Base-by-base conservation (phyloP, 92 coral and sea anemone genomes). In the Porites rus region DNA sequence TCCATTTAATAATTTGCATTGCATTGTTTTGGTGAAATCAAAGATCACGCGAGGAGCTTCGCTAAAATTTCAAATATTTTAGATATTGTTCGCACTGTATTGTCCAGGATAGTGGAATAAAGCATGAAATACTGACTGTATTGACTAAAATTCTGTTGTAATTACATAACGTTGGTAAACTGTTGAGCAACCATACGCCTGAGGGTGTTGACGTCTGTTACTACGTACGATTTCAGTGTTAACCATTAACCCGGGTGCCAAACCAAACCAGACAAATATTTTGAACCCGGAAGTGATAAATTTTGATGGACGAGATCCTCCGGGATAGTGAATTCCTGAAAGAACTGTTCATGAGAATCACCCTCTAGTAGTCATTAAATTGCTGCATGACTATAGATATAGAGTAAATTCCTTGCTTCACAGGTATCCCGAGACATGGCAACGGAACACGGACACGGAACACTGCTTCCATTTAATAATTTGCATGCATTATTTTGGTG, bases 41-140 rank as follows among this genome's bases (percentile, higher is more conserved):
- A 61, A 61, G 65, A 61, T 61, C 65, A 61, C 65, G 14, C 65
- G 65, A 61, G 65, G 65, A 61, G 65, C 8, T 61, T 61, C 65
- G 65, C 65, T 4, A 61, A 61, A 61, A 61, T 12, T 61, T 61
- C 65, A 61, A 61, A 18, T 61, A 61, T 61, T 61, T 12, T 61
- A 12, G 65, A 61, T 18, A 61, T 61, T 61, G 13, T 61, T 61
- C 8, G n/a, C 65, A 61, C 65, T 61, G 65, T 61, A 61, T 61
- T 61, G 65, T 61, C 65, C 65, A 61, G 65, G 65, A 12, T 61
- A 61, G 65, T 61, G 65, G 65, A 61, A 61, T 61, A 61, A 61
- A 2, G 7, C 65, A 61, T 61, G 14, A 61, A 61, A 61, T 61
- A 61, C 65, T 61, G 65, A 61, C 65, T 61, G n/a, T 61, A 61